Conservation (phyloP, 2,888 invertebrate species). For the Mythimna pallens region DNA sequence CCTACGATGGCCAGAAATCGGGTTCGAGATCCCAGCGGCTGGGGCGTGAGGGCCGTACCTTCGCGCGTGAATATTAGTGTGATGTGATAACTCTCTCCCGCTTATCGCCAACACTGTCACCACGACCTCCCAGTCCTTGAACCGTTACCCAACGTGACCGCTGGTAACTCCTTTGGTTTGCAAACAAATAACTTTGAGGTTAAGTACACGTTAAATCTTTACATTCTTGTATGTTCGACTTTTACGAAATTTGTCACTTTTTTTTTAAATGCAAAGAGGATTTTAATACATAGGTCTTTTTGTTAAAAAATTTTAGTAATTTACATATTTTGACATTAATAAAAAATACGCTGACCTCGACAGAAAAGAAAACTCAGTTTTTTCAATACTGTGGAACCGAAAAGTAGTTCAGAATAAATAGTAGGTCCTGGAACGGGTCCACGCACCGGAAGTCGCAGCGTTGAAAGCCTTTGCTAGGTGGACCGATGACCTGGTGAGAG, state of each 20-base stretch:
- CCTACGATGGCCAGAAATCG: no score
- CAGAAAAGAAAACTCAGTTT: not conserved
- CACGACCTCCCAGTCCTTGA: constrained; percentile 42
- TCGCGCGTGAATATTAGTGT: no score
- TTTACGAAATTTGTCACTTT: constrained; percentile 43
- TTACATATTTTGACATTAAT: constrained; percentile 3
- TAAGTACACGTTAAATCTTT: constrained; percentile 46
- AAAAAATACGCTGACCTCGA: not conserved
- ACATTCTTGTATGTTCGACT: constrained; percentile 39
- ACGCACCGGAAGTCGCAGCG: no score
- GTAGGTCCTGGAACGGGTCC: no score
- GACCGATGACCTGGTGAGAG: no score
- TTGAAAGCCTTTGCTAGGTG: no score
- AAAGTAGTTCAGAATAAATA: not conserved
- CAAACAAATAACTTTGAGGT: constrained; percentile 52
- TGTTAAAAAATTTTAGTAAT: not conserved
- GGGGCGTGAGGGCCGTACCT: no score
- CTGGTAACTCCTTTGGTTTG: constrained; percentile 53
- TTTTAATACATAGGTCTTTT: constrained; percentile 13
- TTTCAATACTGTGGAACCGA: not conserved
- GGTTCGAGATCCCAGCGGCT: no score
- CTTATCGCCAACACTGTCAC: constrained; percentile 28
- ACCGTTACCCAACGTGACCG: constrained; percentile 56
- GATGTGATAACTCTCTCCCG: not conserved
- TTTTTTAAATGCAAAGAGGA: constrained; percentile 24